Percentiles rank a stretch among this genome's conserved stretches.
These are phyloP conservation scores for Hestina assimilis DNA, from an alignment of 1,140 invertebrate species.

Conservation along the genomic window DNA sequence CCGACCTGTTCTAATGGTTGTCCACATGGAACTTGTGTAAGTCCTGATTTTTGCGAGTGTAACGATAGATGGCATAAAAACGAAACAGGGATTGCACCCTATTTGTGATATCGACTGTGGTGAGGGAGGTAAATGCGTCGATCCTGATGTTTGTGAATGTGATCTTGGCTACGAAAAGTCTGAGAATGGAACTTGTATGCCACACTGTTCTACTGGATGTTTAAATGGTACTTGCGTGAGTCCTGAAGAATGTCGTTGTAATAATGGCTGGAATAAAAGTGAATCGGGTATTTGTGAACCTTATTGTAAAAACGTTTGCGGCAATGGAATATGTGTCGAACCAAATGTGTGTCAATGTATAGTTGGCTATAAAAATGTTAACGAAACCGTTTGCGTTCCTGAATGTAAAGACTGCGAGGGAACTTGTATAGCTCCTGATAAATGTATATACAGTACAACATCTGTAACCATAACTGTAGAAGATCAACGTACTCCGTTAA, in stretches of 20 bases:
- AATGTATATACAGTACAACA: conserved; percentile 18
- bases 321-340: conserved; percentile 72
- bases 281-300: conserved; percentile 29
- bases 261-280: conserved; percentile 24
- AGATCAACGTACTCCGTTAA: neutral
- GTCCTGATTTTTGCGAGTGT: conserved; percentile 28
- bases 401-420: conserved; percentile 40
- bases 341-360: conserved; percentile 70
- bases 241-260: conserved; percentile 29
- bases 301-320: conserved; percentile 63
- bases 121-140: conserved; percentile 65
- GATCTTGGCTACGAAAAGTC: conserved; percentile 56
- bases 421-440: conserved; percentile 34
- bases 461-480: neutral
- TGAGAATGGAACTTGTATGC: conserved; percentile 42
- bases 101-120: conserved; percentile 58
- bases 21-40: conserved; percentile 30
- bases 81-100: conserved; percentile 44
- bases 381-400: conserved; percentile 33
- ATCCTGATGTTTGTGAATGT: conserved; percentile 76
- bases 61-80: conserved; percentile 27
- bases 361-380: conserved; percentile 27
- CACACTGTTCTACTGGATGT: conserved; percentile 26
- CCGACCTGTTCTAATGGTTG: conserved; percentile 29
- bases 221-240: conserved; percentile 28